Evolutionary conservation across 2,113 vertebrate species (phyloP).

Genomic region (Rhodinocichla rosea): DNA sequence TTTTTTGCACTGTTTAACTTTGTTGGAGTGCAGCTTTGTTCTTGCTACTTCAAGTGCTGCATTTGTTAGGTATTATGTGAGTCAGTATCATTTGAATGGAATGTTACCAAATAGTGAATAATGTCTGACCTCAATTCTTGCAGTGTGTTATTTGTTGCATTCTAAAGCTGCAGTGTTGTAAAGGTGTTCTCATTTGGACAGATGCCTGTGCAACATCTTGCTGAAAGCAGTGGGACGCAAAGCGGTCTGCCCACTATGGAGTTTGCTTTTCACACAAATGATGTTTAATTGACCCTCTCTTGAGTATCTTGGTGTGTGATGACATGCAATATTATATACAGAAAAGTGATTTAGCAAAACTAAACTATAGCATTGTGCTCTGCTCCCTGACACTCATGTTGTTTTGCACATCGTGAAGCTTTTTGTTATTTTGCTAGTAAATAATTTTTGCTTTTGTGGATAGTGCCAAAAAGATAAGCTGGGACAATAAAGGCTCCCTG

Average conservation of each 20-base stretch:
- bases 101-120: slow-evolving; percentile 24
- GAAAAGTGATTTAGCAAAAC: not conserved
- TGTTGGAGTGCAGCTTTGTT: slow-evolving; percentile 4
- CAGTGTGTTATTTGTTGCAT: not conserved
- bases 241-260: fast-evolving
- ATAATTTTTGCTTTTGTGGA: not conserved
- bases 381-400: not conserved
- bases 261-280: not conserved
- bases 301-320: not conserved
- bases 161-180: not conserved
- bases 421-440: not conserved
- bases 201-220: not conserved
- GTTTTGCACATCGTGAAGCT: not conserved
- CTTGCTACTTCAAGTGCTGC: slow-evolving; percentile 18
- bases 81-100: slow-evolving; percentile 26
- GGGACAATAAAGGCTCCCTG: not conserved
- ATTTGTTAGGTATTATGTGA: slow-evolving; percentile 22
- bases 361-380: not conserved
- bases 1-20: slow-evolving; percentile 40
- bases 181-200: slow-evolving; percentile 26
- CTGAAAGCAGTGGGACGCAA: slow-evolving; percentile 2
- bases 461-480: slow-evolving; percentile 36
- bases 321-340: not conserved
- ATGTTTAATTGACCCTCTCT: not conserved
- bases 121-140: slow-evolving; percentile 15